Base-by-base conservation (phyloP, 2,797 vertebrate species). In the Gadopsis marmoratus region DNA sequence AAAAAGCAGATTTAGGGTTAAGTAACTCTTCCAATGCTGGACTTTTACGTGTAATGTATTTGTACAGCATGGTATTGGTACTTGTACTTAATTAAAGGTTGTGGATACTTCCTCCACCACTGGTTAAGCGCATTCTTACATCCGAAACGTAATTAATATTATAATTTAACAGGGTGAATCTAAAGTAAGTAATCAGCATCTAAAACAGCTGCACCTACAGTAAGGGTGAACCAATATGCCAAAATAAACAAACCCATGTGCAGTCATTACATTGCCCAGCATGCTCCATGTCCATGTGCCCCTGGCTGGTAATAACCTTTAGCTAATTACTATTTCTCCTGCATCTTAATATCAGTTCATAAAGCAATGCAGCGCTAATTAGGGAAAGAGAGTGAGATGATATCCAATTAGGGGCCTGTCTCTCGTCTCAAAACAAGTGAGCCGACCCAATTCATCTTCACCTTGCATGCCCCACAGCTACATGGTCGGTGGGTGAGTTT, bases 261-360 rank as follows among this genome's bases (percentile, higher is more conserved):
- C 74, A 71, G 78, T 86, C 81, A 85, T 89, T 88, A 86, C 88
- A 88, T 59, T 76, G 77, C 89, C 79, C 86, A 85, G 86, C 86
- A 85, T 86, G 90, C 74, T 81, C 78, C 74, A 7, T 88, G 90
- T 88, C 90, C 88, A 81, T 86, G 90, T 79, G 85, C 89, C 90
- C 85, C 89, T 74, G 79, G 89, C 90, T 90, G 89, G 50, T 90
- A 91, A 91, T 93, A 94, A 91, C 88, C 91, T 91, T 91, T 89
- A 79, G 84, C 85, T 93, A 92, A 95, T 95, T 92, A 93, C 84
- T 70, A 82, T 89, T 91, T 90, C 89, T 88, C 86, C 86, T 63
- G 88, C 88, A 91, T 92, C 86, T 92, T 91, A 92, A 93, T 88
- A 93, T 91, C 85, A 86, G 87, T 89, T 92, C 91, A 91, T 91